A percentile compares a stretch with the other conserved stretches of the same genome.
Evolutionary conservation across 92 coral and sea anemone genomes (phyloP).

Genomic region (Siderastrea siderea): DNA sequence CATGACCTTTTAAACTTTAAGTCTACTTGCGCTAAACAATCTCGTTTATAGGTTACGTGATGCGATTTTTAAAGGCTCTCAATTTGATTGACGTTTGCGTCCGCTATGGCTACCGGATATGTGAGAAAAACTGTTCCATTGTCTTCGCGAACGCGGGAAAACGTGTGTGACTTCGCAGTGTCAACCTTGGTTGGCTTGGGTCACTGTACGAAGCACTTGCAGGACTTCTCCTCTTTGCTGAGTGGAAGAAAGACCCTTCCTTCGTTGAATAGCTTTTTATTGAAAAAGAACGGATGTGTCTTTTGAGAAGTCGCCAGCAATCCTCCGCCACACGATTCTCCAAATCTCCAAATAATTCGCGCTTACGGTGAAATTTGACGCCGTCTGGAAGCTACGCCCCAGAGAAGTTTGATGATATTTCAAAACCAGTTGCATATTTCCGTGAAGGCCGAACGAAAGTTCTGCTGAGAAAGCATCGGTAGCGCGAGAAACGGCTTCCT

Average conservation of each 20-base stretch:
- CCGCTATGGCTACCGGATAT: background rate
- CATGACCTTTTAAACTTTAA: too few species aligned
- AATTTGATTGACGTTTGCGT: constrained; percentile 32
- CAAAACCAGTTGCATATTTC: constrained; percentile 1
- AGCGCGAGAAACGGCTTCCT: background rate
- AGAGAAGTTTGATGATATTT: background rate
- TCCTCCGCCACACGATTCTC: background rate
- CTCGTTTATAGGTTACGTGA: constrained; percentile 12
- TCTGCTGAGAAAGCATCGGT: background rate
- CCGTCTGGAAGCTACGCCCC: constrained; percentile 21
- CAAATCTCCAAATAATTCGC: background rate
- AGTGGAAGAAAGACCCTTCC: background rate
- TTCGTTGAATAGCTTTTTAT: background rate
- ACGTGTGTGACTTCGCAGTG: background rate
- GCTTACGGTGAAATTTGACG: constrained; percentile 15
- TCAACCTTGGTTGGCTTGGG: background rate
- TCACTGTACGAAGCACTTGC: background rate
- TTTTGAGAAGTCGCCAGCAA: background rate
- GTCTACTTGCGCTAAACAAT: too few species aligned
- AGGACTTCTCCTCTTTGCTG: background rate
- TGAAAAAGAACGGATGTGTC: background rate
- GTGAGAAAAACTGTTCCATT: constrained; percentile 2
- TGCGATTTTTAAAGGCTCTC: constrained; percentile 13
- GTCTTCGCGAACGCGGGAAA: constrained; percentile 42
- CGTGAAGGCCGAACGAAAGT: background rate